These are phyloP conservation scores for Rhamphomyia laevipes DNA, from an alignment of 2,888 invertebrate genomes.

Conservation along the genomic window DNA sequence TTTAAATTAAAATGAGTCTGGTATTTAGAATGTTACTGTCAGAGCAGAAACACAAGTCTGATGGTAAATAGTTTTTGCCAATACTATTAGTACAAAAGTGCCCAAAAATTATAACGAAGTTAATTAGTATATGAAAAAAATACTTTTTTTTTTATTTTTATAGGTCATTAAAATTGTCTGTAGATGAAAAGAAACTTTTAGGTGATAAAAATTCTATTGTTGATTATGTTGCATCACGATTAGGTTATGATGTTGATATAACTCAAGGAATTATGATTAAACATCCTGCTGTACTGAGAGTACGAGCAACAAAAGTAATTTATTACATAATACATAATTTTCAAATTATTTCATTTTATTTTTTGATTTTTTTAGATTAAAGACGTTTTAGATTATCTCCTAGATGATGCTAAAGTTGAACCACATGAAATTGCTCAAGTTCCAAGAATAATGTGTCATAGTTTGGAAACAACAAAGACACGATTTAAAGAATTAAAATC, in stretches of 20 bases:
- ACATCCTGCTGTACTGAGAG: conserved; percentile 42
- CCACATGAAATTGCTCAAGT: conserved; percentile 43
- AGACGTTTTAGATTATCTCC: conserved; percentile 45
- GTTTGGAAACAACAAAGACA: conserved; percentile 43
- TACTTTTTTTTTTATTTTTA: conserved; percentile 19
- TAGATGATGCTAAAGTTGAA: conserved; percentile 41
- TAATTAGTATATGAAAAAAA: too few relatives aligned
- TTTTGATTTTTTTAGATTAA: conserved; percentile 39
- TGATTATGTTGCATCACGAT: conserved; percentile 43
- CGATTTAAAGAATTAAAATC: conserved; percentile 41
- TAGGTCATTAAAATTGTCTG: conserved; percentile 29
- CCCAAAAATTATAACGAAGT: too few relatives aligned
- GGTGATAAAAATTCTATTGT: conserved; percentile 41
- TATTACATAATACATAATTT: neutral
- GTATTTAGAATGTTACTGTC: too few relatives aligned
- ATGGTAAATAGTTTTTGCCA: too few relatives aligned
- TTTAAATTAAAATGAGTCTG: neutral
- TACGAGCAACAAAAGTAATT: conserved; percentile 45
- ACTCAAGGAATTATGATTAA: conserved; percentile 41
- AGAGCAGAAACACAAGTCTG: too few relatives aligned
- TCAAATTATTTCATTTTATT: conserved; percentile 2
- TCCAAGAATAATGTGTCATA: conserved; percentile 44
- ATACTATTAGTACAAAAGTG: too few relatives aligned
- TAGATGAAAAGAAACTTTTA: conserved; percentile 38
- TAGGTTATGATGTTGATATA: conserved; percentile 38